phyloP scores from a whole-genome alignment of 2,888 invertebrate species.

The Eurytoma adleriae region DNA sequence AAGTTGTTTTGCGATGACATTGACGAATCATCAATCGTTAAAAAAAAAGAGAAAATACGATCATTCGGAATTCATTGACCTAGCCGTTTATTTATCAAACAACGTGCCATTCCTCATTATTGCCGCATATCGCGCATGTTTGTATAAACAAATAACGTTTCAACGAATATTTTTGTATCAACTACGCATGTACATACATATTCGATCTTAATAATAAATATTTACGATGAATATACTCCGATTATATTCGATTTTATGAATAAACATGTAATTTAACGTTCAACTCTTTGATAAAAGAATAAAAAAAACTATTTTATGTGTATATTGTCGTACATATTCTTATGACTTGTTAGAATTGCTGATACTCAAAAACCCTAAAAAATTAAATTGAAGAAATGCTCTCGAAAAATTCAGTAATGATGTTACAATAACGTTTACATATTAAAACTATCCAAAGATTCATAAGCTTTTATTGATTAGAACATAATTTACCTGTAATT shows the following conservation, averaged over 20 bases:
- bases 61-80: constrained; percentile 39
- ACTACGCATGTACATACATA: constrained; percentile 46
- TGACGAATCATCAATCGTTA: not conserved
- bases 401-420: constrained; percentile 26
- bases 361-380: constrained; percentile 30
- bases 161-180: constrained; percentile 52
- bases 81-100: constrained; percentile 43
- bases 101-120: constrained; percentile 55
- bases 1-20: not conserved
- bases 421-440: constrained; percentile 45
- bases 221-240: constrained; percentile 49
- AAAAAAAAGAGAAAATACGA: constrained; percentile 16
- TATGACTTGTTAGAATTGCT: constrained; percentile 32
- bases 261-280: constrained; percentile 30
- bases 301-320: constrained; percentile 55
- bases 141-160: constrained; percentile 37
- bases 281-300: constrained; percentile 55
- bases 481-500: constrained; percentile 31
- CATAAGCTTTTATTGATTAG: constrained; percentile 38
- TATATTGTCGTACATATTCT: constrained; percentile 50
- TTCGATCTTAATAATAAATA: constrained; percentile 49
- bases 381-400: constrained; percentile 22
- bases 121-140: constrained; percentile 23
- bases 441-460: constrained; percentile 48
- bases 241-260: constrained; percentile 46